phyloP scores from a whole-genome alignment of 2,888 invertebrate species.

The Lucinisca nassula region DNA sequence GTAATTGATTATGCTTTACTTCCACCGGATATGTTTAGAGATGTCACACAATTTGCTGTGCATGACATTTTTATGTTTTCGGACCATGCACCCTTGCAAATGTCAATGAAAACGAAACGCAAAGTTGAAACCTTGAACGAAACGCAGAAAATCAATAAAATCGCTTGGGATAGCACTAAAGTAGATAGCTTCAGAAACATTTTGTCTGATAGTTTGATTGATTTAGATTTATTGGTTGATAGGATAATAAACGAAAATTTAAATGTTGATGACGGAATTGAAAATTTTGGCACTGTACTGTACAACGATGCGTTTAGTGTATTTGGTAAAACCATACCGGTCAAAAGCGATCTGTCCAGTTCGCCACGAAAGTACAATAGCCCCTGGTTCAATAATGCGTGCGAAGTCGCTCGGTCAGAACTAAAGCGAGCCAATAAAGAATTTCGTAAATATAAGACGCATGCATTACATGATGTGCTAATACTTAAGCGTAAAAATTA shows the following conservation, averaged over 20 bases:
- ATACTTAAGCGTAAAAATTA: slow-evolving; percentile 6
- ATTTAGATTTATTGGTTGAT: not conserved
- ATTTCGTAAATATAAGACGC: not conserved
- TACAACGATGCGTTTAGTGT: not conserved
- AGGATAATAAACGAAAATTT: not conserved
- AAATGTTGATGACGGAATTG: not conserved
- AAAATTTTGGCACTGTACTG: not conserved
- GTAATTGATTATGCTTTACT: not conserved
- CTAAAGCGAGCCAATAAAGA: slow-evolving; percentile 1
- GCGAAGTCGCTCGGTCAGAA: slow-evolving; percentile 2
- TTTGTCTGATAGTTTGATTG: not conserved
- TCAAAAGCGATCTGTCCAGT: not conserved
- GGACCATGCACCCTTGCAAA: too few species aligned
- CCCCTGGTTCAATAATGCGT: slow-evolving; percentile 11
- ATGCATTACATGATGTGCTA: not conserved
- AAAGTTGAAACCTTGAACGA: too few species aligned
- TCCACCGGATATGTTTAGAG: too few species aligned
- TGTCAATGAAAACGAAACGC: too few species aligned
- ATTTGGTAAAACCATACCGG: not conserved
- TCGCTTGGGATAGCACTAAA: too few species aligned
- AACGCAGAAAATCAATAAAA: too few species aligned
- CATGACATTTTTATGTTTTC: too few species aligned
- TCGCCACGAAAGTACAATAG: not conserved
- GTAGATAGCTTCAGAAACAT: not conserved
- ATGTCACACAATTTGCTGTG: too few species aligned